Conservation (phyloP, 2,888 invertebrate species). For the Imbricaverruca yamaguchii region DNA sequence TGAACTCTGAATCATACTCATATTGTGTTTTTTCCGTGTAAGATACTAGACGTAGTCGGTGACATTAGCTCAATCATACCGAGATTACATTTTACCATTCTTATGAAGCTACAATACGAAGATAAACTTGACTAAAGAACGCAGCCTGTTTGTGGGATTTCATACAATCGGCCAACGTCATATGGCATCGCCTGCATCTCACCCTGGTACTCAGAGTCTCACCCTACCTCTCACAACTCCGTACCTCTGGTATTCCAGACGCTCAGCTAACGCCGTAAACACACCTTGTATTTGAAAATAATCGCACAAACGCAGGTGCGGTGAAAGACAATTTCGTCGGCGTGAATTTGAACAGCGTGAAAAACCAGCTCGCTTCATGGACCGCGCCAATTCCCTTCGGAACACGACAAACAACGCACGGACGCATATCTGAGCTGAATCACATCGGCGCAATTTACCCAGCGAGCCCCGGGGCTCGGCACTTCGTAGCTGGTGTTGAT, state of each 20-base stretch:
- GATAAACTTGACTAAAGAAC: neutral
- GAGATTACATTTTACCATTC: constrained; percentile 21
- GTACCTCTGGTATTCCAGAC: neutral
- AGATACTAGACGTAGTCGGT: constrained; percentile 11
- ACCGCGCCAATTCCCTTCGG: too few relatives aligned
- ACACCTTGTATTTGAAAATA: neutral
- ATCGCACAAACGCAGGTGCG: neutral
- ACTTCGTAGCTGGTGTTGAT: too few relatives aligned
- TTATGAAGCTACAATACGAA: neutral
- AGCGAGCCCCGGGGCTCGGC: too few relatives aligned
- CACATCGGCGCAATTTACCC: too few relatives aligned
- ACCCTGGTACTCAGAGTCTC: too few relatives aligned
- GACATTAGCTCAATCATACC: constrained; percentile 17
- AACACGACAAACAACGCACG: too few relatives aligned
- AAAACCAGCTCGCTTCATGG: neutral
- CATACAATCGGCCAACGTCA: neutral
- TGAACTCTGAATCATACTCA: constrained; percentile 8
- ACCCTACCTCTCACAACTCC: too few relatives aligned
- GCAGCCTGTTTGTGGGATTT: neutral
- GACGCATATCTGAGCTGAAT: too few relatives aligned
- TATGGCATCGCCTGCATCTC: too few relatives aligned
- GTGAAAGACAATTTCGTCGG: neutral
- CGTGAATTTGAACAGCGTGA: neutral
- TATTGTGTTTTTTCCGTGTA: constrained; percentile 11
- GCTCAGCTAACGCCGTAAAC: neutral